Evolutionary conservation across 2,888 invertebrate species (phyloP), one percentile per base, ranked within the genome.

Genomic region (Tanaodytes sp.): DNA sequence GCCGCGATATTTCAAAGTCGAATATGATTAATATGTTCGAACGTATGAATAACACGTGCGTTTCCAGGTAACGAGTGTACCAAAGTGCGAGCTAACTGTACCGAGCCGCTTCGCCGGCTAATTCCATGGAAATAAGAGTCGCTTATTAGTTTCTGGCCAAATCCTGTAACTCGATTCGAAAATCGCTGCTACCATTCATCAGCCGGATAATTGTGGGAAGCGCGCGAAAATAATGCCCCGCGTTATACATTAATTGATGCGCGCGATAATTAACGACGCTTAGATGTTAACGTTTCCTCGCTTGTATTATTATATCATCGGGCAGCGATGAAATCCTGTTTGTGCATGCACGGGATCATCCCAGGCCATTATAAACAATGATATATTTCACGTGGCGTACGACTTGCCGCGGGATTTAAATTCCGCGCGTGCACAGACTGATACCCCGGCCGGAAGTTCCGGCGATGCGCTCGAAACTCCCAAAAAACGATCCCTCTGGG

Each of bases 341-440:
- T 19, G 51, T 23, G 48, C 52, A 57, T n/a, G n/a, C n/a, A n/a
- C n/a, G n/a, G n/a, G n/a, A 68, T 51, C 68, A 43, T 30, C 20
- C 23, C 37, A 36, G 45, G 37, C 55, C 40, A 58, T 51, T 52
- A 52, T 52, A 51, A 19, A 23, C 45, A 45, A 58, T 46, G 46
- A 57, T 52, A 64, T 58, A 58, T 63, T 58, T 27, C 67, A 33
- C 62, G 63, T 43, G 63, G 51, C n/a, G n/a, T n/a, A 63, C 61
- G 55, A 61, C 18, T 33, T 39, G 2, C 46, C 27, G 31, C 30
- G 61, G 54, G 52, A 58, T 68, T 68, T 58, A 58, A 68, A 68
- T 68, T 63, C 68, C 63, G 49, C 46, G 51, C 57, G 51, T 51
- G 49, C 18, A 55, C 57, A 57, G 51, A 40, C 18, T 45, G 61